Conservation (phyloP, 2,113 vertebrate genomes). For the Telmatochromis sp. region DNA sequence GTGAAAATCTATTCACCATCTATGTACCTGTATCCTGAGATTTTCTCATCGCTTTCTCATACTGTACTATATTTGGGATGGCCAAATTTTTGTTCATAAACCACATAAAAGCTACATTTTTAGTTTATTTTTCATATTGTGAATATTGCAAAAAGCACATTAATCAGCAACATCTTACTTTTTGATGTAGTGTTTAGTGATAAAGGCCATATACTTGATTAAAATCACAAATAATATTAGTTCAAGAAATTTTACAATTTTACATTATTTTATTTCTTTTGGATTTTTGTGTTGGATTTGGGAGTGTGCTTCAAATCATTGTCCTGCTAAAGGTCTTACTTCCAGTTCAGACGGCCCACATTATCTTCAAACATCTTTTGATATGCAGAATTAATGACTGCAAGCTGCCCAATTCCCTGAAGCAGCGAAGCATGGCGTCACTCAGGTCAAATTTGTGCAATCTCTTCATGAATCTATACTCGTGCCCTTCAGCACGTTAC, state of each 20-base stretch:
- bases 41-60: neutral
- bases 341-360: neutral
- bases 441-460: neutral
- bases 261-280: neutral
- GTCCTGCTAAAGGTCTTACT: neutral
- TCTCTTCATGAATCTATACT: neutral
- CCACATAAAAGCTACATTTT: neutral
- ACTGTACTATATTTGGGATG: neutral
- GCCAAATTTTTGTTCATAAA: neutral
- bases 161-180: neutral
- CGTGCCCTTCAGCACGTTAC: neutral
- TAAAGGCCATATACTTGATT: neutral
- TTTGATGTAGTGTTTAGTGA: neutral
- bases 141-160: neutral
- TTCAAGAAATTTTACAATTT: neutral
- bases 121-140: neutral
- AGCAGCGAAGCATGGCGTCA: neutral
- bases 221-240: neutral
- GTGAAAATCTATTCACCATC: neutral
- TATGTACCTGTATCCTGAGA: neutral
- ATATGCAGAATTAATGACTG: neutral
- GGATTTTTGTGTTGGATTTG: neutral
- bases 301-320: neutral
- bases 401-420: neutral
- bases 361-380: neutral